These are phyloP conservation scores for Puma concolor DNA, from an alignment of 2,113 vertebrate species.

Conservation along the genomic window DNA sequence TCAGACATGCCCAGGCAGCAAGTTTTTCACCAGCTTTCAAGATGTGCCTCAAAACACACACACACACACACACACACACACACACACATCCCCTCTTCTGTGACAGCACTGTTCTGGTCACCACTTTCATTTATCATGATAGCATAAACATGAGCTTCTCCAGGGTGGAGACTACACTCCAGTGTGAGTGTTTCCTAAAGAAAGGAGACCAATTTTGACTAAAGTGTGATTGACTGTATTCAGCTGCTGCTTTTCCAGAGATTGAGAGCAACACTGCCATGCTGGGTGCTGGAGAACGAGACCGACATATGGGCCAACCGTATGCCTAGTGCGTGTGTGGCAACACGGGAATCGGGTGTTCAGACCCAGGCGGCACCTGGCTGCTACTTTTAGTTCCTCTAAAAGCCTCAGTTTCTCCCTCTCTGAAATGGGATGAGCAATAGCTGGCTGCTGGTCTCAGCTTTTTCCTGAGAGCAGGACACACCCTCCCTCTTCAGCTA, in stretches of 20 bases:
- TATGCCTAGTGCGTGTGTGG: accelerated
- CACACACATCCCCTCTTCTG: not conserved
- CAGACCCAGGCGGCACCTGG: not conserved
- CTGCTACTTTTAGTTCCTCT: not conserved
- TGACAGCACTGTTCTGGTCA: not conserved
- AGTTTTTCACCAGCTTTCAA: not conserved
- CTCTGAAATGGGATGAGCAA: not conserved
- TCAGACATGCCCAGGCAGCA: not conserved
- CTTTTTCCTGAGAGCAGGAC: not conserved
- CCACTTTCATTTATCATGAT: not conserved
- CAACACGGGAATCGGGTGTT: not conserved
- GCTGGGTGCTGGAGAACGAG: not conserved
- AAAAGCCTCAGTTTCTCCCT: not conserved
- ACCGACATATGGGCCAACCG: accelerated
- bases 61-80: too few species aligned
- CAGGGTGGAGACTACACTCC: not conserved
- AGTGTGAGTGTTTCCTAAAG: not conserved
- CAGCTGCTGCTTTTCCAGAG: not conserved
- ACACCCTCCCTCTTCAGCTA: not conserved
- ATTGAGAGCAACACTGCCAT: not conserved
- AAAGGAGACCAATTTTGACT: constrained; percentile 33
- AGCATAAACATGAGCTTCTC: not conserved
- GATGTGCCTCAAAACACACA: not conserved
- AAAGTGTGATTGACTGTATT: not conserved
- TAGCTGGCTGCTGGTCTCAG: not conserved